A percentile compares a stretch with the other conserved stretches of the same genome.
Conservation (phyloP, 1,140 invertebrate genomes). For the Phocides pigmalion region DNA sequence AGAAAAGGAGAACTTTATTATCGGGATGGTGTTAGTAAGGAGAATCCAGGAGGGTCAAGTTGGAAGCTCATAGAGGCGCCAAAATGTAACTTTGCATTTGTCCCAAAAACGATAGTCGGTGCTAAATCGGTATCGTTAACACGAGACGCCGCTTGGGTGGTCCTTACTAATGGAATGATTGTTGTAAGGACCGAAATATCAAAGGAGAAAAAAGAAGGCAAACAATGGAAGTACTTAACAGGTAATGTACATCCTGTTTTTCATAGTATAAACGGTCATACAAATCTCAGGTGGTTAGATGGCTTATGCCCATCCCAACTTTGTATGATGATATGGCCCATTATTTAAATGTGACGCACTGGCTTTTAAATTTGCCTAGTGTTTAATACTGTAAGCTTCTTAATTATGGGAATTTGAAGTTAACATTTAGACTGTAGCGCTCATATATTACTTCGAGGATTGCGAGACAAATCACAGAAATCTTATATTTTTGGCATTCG, state of each 20-base stretch:
- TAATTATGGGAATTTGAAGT: too few species aligned
- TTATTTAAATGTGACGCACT: too few species aligned
- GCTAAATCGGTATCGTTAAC: slow-evolving; percentile 67
- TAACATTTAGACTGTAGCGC: too few species aligned
- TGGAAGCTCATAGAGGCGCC: slow-evolving; percentile 76
- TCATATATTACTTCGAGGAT: too few species aligned
- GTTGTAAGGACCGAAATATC: slow-evolving; percentile 70
- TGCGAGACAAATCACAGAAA: too few species aligned
- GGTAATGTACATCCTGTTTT: slow-evolving; percentile 50
- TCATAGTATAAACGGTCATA: too few species aligned
- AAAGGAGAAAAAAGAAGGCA: slow-evolving; percentile 57
- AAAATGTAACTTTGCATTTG: slow-evolving; percentile 55
- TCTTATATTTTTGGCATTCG: too few species aligned
- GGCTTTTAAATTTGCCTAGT: too few species aligned
- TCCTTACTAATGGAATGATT: slow-evolving; percentile 66
- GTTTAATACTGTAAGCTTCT: too few species aligned
- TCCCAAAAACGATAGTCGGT: slow-evolving; percentile 54
- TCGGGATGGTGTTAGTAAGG: slow-evolving; percentile 87
- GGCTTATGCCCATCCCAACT: too few species aligned
- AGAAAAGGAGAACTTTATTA: slow-evolving; percentile 93
- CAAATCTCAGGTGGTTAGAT: too few species aligned
- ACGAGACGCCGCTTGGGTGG: slow-evolving; percentile 63
- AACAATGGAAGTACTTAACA: slow-evolving; percentile 76
- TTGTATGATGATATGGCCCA: too few species aligned
- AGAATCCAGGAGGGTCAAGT: slow-evolving; percentile 84